Evolutionary conservation across 2,113 vertebrate genomes (phyloP).

Genomic region (Pseudonaja textilis): DNA sequence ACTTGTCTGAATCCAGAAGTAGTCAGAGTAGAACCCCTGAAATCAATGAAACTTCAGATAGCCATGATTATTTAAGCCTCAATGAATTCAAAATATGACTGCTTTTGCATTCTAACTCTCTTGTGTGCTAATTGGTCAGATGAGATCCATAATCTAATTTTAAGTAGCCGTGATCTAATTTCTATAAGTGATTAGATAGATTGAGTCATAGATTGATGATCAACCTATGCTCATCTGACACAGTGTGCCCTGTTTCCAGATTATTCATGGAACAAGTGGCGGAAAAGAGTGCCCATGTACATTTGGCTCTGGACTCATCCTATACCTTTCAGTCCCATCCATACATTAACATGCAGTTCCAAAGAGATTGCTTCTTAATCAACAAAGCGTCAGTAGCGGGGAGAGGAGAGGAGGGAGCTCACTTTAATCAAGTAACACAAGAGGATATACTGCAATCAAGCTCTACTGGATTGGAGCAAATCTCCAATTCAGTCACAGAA

Average conservation of each 20-base stretch:
- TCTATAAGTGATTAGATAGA: not conserved
- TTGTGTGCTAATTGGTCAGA: not conserved
- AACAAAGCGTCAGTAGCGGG: not conserved
- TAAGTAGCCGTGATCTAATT: not conserved
- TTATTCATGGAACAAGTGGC: not conserved
- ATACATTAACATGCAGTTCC: not conserved
- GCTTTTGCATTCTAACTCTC: not conserved
- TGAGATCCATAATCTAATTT: not conserved
- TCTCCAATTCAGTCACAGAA: not conserved
- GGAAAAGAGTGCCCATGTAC: not conserved
- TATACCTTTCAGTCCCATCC: not conserved
- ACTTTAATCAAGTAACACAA: not conserved
- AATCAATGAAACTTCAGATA: not conserved
- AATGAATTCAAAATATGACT: not conserved
- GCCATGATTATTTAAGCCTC: not conserved
- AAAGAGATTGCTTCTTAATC: not conserved
- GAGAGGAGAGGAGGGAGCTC: not conserved
- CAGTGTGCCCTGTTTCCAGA: not conserved
- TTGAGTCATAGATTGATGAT: too few species aligned
- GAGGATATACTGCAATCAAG: not conserved
- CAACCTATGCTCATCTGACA: not conserved
- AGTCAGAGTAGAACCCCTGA: not conserved
- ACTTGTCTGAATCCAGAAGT: not conserved
- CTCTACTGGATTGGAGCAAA: not conserved
- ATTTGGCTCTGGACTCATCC: not conserved